phyloP scores from a whole-genome alignment of 1,140 invertebrate species.

The Leguminivora glycinivorella region DNA sequence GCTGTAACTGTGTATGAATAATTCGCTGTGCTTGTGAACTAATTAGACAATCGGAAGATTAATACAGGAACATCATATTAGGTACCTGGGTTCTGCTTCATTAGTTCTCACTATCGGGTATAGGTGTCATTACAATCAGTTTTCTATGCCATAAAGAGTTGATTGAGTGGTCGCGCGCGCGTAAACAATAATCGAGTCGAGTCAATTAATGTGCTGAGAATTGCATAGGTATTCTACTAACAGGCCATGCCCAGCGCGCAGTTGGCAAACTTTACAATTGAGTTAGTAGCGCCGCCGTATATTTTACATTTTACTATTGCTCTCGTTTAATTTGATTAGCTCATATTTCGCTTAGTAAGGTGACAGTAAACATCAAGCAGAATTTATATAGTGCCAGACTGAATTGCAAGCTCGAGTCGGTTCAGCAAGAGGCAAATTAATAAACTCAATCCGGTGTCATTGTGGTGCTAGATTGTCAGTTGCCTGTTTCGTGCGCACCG shows the following conservation, averaged over 20 bases:
- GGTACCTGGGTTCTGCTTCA: neutral
- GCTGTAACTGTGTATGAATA: neutral
- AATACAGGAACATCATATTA: too few relatives aligned
- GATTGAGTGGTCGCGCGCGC: neutral
- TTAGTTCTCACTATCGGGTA: neutral
- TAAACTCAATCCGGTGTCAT: constrained; percentile 16
- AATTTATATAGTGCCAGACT: constrained; percentile 21
- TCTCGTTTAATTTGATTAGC: constrained; percentile 22
- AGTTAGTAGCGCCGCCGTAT: constrained; percentile 8
- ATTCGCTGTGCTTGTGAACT: neutral
- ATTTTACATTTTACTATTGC: constrained; percentile 20
- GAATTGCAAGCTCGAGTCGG: constrained; percentile 21
- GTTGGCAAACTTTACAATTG: neutral
- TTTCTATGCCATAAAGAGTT: neutral
- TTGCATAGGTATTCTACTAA: neutral
- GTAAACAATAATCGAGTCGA: constrained; percentile 8
- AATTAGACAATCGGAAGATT: neutral
- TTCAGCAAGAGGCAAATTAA: constrained; percentile 22
- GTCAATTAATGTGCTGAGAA: constrained; percentile 18
- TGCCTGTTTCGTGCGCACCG: constrained; percentile 7
- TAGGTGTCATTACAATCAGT: neutral
- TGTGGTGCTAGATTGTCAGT: neutral
- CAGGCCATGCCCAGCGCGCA: neutral
- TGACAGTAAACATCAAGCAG: constrained; percentile 16
- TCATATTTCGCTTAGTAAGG: constrained; percentile 23